Base-by-base conservation (phyloP, 1,140 invertebrate species). In the Drosophila quadrilineata region DNA sequence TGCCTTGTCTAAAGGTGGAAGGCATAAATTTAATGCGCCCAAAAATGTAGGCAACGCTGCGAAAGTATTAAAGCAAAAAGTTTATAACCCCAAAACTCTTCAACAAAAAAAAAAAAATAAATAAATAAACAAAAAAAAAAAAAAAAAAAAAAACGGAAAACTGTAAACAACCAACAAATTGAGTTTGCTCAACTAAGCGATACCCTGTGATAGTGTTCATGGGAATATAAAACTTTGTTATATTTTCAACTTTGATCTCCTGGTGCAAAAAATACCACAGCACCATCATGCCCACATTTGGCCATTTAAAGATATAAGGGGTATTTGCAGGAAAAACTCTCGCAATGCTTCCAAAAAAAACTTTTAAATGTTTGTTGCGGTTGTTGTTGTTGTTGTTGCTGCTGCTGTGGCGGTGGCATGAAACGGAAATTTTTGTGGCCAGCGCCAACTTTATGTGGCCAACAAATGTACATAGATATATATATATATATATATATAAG, bases 11-110 rank as follows among this genome's bases (percentile, higher is more conserved):
- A 43, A 54, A 80, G 75, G 49, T 67, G 45, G 48, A 71, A 67
- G n/a, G 59, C 66, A 79, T 74, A 80, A 71, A 75, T 80, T 75
- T 66, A 56, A 57, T 64, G 79, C 50, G 56, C 66, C 70, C 71
- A 58, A 73, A 62, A 68, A 59, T 40, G 58, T 79, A 35, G 65
- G 33, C 75, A 49, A 22, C 2, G 17, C 26, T 28, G 33, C 53
- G 67, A 75, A 75, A 70, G 73, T 64, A 79, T 79, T 74, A 71
- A 75, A 57, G 71, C 59, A 50, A 80, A 79, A 80, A 79, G 59
- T 75, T 66, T 50, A 75, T 70, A n/a, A n/a, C 65, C 70, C 70
- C 41, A 24, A 35, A n/a, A n/a, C n/a, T n/a, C n/a, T n/a, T n/a
- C n/a, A n/a, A n/a, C n/a, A n/a, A n/a, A n/a, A n/a, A n/a, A n/a